These are phyloP conservation scores for Antechinus stuartii DNA, from an alignment of 2,113 vertebrate genomes.

Conservation along the genomic window DNA sequence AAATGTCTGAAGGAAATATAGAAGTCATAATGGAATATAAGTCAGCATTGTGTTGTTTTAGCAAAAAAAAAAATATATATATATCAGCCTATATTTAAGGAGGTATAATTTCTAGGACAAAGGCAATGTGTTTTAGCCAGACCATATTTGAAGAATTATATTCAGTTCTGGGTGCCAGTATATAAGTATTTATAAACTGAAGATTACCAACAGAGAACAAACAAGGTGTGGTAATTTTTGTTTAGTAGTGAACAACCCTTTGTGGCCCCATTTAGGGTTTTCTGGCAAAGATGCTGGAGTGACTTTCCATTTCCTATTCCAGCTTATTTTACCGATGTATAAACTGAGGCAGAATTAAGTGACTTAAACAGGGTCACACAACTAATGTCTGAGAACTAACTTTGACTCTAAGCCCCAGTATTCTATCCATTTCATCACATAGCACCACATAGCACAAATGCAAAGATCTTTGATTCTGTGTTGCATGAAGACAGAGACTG, in stretches of 20 bases:
- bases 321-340: background rate
- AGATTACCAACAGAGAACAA: background rate
- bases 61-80: background rate
- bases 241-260: background rate
- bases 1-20: background rate
- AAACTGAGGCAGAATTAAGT: background rate
- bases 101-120: background rate
- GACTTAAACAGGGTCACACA: background rate
- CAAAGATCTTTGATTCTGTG: background rate
- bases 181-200: background rate
- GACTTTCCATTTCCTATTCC: background rate
- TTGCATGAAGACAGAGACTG: background rate
- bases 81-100: background rate
- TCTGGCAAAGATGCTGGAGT: background rate
- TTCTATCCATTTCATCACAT: background rate
- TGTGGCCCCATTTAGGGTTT: background rate
- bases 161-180: background rate
- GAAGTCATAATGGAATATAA: background rate
- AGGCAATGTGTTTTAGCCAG: background rate
- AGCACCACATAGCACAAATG: background rate
- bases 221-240: background rate
- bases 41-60: background rate
- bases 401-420: background rate
- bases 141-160: background rate
- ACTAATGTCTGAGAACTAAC: background rate